Evolutionary conservation across 30 jellyfish, hydroid and myxozoan genomes (phyloP), one percentile per base, ranked within the genome.

Genomic region (Aurelia aurita): DNA sequence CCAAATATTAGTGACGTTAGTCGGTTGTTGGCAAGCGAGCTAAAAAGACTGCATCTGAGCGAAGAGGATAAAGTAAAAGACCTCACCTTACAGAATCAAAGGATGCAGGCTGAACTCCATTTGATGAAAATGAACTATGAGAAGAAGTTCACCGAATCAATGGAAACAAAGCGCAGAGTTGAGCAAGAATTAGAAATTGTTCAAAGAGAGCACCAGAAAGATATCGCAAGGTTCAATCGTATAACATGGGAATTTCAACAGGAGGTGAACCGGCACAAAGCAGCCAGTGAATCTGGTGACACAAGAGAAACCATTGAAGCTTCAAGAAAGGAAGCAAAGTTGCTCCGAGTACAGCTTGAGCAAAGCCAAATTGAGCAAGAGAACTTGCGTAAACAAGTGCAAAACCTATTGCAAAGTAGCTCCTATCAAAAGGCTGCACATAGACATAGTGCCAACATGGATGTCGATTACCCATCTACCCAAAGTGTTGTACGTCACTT

Each of bases 201-300:
- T 16, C 99, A 90, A 34, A 85, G 99, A 20, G 99, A 95, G 82
- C 97, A 96, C 73, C 99, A 95, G 66, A 95, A 95, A 80, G 99
- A 93, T 74, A 93, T 93, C 13, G 92, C 97, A 10, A 31, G 96
- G 75, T 93, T 93, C 72, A 93, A 93, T 54, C 91, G 92, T 19
- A 93, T 93, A 21, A 87, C 95, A 12, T 93, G 97, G 98, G 98
- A 87, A 25, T 88, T 84, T 47, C 93, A 82, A 32, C 97, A 82
- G 45, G 98, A 93, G 64, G 98, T 83, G 21, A 80, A 58, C 72
- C 87, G 90, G 44, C 97, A 82, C 79, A 91, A 91, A 68, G 65
- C 96, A 26, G 80, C 74, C n/a, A 77, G 80, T 55, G 91, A 85
- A 16, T 46, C 79, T 16, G 87, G 73, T 16, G 97, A 77, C 74